phyloP scores from a whole-genome alignment of 2,113 vertebrate species.

The Reinhardtius hippoglossoides region DNA sequence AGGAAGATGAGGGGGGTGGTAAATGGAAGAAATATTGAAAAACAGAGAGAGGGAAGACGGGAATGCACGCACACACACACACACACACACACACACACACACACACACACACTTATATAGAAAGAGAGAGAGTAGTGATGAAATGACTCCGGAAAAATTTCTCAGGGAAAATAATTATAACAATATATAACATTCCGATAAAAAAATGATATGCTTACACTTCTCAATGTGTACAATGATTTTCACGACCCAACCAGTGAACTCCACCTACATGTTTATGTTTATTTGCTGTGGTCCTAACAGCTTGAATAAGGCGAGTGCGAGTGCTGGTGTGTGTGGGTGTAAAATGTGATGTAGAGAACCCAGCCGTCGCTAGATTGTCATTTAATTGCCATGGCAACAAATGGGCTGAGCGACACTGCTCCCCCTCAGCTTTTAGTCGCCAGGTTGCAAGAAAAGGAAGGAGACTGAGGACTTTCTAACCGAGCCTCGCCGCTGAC shows the following conservation, averaged over 20 bases:
- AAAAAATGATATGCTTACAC: not conserved
- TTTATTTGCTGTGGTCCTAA: slow-evolving; percentile 46
- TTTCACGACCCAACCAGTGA: slow-evolving; percentile 40
- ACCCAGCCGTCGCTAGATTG: slow-evolving; percentile 65
- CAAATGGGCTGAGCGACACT: slow-evolving; percentile 53
- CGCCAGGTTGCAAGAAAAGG: slow-evolving; percentile 36
- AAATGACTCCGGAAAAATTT: not conserved
- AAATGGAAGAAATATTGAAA: slow-evolving; percentile 45
- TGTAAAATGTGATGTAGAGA: slow-evolving; percentile 58
- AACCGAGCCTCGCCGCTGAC: slow-evolving; percentile 4
- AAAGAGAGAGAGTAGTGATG: not conserved
- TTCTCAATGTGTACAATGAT: not conserved
- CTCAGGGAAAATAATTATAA: no score
- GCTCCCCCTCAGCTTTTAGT: slow-evolving; percentile 63
- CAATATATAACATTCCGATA: no score
- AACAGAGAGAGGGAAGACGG: slow-evolving; percentile 5
- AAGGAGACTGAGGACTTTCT: slow-evolving; percentile 28
- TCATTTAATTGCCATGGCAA: slow-evolving; percentile 79
- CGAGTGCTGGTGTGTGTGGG: slow-evolving; percentile 56
- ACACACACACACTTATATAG: not conserved
- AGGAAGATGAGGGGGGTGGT: slow-evolving; percentile 11
- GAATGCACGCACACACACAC: not conserved
- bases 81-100: no score
- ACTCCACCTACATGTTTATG: slow-evolving; percentile 60
- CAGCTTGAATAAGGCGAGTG: slow-evolving; percentile 35